phyloP scores from a whole-genome alignment of 2,797 vertebrate species.

The Fistularia commersonii region DNA sequence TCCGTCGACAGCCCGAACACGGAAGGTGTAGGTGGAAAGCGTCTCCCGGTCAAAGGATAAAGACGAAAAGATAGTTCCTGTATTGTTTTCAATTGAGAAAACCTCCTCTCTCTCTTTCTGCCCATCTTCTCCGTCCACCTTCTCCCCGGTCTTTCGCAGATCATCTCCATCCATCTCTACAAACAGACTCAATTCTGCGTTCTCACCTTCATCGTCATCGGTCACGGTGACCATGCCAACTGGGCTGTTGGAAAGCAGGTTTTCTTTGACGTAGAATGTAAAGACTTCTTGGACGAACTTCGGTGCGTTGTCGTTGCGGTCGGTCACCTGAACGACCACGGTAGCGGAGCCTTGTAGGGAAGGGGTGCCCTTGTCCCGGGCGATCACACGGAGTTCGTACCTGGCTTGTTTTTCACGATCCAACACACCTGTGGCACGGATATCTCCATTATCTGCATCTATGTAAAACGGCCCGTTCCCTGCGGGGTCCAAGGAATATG shows the following conservation, averaged over 20 bases:
- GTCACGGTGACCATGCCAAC: slow-evolving; percentile 97
- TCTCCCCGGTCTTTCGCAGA: slow-evolving; percentile 50
- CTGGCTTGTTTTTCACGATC: slow-evolving; percentile 87
- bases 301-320: slow-evolving; percentile 93
- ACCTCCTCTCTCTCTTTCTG: slow-evolving; percentile 66
- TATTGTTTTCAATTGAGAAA: slow-evolving; percentile 93
- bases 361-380: slow-evolving; percentile 88
- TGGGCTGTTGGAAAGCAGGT: slow-evolving; percentile 91
- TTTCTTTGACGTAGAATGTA: slow-evolving; percentile 95
- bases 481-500: slow-evolving; percentile 84
- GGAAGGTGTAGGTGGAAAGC: slow-evolving; percentile 90
- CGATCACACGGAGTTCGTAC: slow-evolving; percentile 89
- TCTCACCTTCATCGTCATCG: slow-evolving; percentile 90
- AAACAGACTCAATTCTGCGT: slow-evolving; percentile 88
- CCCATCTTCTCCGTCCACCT: slow-evolving; percentile 45
- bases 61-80: slow-evolving; percentile 93
- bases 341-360: slow-evolving; percentile 86
- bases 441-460: slow-evolving; percentile 88
- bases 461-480: slow-evolving; percentile 84
- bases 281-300: slow-evolving; percentile 96
- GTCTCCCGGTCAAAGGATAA: slow-evolving; percentile 90
- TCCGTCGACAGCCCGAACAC: slow-evolving; percentile 89
- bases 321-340: slow-evolving; percentile 87
- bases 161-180: slow-evolving; percentile 79
- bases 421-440: slow-evolving; percentile 81